Conservation (phyloP, 2,797 vertebrate genomes). For the Acanthurus lineatus region DNA sequence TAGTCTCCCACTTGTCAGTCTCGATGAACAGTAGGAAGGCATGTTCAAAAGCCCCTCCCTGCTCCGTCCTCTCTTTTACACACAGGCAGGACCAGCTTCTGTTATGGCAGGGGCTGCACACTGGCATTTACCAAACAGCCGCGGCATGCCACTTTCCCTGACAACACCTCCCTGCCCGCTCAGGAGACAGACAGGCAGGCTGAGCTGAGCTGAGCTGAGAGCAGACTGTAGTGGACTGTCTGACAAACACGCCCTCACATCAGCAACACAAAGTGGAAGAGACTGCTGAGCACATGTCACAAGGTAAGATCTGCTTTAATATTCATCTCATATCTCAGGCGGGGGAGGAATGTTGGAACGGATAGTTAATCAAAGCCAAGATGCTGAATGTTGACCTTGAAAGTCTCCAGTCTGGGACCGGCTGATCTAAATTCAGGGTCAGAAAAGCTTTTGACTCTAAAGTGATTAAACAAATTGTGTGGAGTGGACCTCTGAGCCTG, state of each 20-base stretch:
- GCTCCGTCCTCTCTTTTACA: conserved; percentile 63
- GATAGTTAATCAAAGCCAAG: conserved; percentile 50
- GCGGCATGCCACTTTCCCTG: conserved; percentile 71
- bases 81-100: conserved; percentile 76
- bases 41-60: conserved; percentile 72
- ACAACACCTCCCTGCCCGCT: conserved; percentile 64
- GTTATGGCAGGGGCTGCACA: conserved; percentile 81
- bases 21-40: conserved; percentile 63
- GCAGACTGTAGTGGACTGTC: conserved; percentile 58
- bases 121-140: conserved; percentile 76
- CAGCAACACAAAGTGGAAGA: conserved; percentile 53
- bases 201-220: conserved; percentile 43
- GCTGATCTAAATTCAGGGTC: conserved; percentile 63
- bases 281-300: conserved; percentile 60
- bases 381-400: conserved; percentile 70
- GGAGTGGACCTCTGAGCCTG: conserved; percentile 24
- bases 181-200: conserved; percentile 55
- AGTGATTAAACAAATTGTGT: conserved; percentile 61
- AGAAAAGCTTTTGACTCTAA: conserved; percentile 56
- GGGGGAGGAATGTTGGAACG: conserved; percentile 22
- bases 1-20: conserved; percentile 62
- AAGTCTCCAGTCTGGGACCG: conserved; percentile 41
- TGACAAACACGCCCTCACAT: conserved; percentile 60
- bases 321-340: conserved; percentile 45
- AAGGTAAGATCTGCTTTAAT: conserved; percentile 74